Conservation (phyloP, 2,797 vertebrate genomes). For the Acipenser ruthenus region DNA sequence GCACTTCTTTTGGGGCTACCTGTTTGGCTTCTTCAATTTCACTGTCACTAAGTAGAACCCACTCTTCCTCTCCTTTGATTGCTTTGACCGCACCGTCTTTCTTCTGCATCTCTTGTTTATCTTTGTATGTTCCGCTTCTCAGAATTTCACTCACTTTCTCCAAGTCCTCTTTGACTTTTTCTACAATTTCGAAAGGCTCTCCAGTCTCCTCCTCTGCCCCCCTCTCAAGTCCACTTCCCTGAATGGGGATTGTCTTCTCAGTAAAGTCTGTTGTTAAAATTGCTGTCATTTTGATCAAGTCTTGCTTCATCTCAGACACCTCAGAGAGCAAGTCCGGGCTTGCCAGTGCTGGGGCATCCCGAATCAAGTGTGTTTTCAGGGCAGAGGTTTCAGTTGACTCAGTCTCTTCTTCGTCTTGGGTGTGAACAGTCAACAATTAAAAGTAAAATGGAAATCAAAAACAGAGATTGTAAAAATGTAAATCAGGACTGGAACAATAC, state of each 20-base stretch:
- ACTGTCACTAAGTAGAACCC: conserved; percentile 82
- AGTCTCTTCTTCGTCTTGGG: conserved; percentile 92
- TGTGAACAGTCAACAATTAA: conserved; percentile 71
- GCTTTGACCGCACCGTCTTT: conserved; percentile 23
- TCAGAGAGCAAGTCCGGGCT: conserved; percentile 96
- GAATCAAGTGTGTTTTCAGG: conserved; percentile 93
- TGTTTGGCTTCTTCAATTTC: conserved; percentile 85
- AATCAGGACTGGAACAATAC: conserved; percentile 79
- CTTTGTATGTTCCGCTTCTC: conserved; percentile 74
- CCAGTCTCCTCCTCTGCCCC: conserved; percentile 80
- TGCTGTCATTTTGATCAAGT: conserved; percentile 97
- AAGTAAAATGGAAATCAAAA: conserved; percentile 96
- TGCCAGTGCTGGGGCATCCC: conserved; percentile 85
- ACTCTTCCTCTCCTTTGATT: conserved; percentile 65
- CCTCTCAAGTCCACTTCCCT: conserved; percentile 75
- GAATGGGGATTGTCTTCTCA: conserved; percentile 73
- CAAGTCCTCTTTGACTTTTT: conserved; percentile 87
- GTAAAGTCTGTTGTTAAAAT: conserved; percentile 85
- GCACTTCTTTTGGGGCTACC: conserved; percentile 60
- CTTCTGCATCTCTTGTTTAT: conserved; percentile 32
- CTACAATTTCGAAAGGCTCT: conserved; percentile 95
- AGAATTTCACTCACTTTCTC: conserved; percentile 93
- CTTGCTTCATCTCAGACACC: conserved; percentile 99
- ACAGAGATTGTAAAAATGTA: conserved; percentile 89
- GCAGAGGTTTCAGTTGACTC: conserved; percentile 87